phyloP scores from a whole-genome alignment of 2,797 vertebrate genomes.

The Scarus forsteni region DNA sequence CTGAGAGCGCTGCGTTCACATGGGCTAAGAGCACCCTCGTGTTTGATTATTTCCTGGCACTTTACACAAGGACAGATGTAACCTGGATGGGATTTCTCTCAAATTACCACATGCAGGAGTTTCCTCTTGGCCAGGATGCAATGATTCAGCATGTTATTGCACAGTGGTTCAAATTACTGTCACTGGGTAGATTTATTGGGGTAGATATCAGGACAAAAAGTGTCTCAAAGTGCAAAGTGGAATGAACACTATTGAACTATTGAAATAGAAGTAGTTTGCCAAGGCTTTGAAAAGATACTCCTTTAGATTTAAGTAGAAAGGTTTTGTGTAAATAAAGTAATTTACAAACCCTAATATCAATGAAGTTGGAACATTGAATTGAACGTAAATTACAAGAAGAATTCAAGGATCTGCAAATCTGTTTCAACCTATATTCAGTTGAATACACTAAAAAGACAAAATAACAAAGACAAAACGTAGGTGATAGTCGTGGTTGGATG shows the following conservation, averaged over 20 bases:
- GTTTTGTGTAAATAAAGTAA: too few relatives aligned
- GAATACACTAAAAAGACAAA: too few relatives aligned
- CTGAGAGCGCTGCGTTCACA: conserved; percentile 14
- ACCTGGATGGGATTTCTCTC: conserved; percentile 49
- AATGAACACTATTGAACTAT: neutral
- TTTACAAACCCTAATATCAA: too few relatives aligned
- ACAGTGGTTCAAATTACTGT: conserved; percentile 43
- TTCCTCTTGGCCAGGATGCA: conserved; percentile 46
- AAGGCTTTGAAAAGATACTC: too few relatives aligned
- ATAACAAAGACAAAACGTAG: too few relatives aligned
- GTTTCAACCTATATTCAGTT: too few relatives aligned
- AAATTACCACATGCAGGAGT: conserved; percentile 46
- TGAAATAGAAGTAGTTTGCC: too few relatives aligned
- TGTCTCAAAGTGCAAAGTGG: neutral
- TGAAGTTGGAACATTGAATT: too few relatives aligned
- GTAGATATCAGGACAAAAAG: conserved; percentile 13
- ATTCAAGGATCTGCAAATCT: too few relatives aligned
- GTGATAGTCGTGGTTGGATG: too few relatives aligned
- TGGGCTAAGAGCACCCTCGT: conserved; percentile 3
- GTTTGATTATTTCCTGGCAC: conserved; percentile 55
- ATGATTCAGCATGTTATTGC: conserved; percentile 26
- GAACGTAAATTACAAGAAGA: too few relatives aligned
- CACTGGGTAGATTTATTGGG: conserved; percentile 28
- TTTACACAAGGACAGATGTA: conserved; percentile 22
- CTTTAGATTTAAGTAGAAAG: too few relatives aligned